phyloP scores from a whole-genome alignment of 2,888 invertebrate species.

The Eupithecia subfuscata region DNA sequence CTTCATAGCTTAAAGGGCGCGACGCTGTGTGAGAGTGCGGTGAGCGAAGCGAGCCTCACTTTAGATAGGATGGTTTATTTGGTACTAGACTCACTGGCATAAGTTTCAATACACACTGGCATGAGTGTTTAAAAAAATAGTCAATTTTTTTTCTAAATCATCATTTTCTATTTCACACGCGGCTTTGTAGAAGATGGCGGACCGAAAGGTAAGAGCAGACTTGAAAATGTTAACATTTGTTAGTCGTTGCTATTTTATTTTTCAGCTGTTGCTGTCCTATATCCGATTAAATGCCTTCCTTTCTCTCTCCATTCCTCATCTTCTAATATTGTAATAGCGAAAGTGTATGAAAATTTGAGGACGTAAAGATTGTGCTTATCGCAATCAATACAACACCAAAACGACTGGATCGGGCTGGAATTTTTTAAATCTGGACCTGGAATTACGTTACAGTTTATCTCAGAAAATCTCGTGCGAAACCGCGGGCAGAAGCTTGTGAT shows the following conservation, averaged over 20 bases:
- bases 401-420: neutral
- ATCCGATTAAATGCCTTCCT: neutral
- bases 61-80: no score
- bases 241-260: neutral
- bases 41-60: no score
- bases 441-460: no score
- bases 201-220: constrained; percentile 53
- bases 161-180: constrained; percentile 39
- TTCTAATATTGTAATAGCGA: neutral
- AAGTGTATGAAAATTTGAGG: neutral
- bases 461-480: neutral
- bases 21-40: no score
- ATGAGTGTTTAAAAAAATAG: no score
- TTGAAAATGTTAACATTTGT: neutral
- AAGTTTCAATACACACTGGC: no score
- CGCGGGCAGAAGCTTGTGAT: neutral
- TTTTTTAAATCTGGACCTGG: neutral
- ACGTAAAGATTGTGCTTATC: neutral
- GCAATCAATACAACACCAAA: neutral
- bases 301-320: neutral
- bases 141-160: neutral
- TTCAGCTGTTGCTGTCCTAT: neutral
- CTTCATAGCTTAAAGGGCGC: no score
- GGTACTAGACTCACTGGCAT: no score
- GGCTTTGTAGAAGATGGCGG: constrained; percentile 54